Base-by-base conservation (phyloP, 2,888 invertebrate genomes). In the Dasysyrphus albostriatus region DNA sequence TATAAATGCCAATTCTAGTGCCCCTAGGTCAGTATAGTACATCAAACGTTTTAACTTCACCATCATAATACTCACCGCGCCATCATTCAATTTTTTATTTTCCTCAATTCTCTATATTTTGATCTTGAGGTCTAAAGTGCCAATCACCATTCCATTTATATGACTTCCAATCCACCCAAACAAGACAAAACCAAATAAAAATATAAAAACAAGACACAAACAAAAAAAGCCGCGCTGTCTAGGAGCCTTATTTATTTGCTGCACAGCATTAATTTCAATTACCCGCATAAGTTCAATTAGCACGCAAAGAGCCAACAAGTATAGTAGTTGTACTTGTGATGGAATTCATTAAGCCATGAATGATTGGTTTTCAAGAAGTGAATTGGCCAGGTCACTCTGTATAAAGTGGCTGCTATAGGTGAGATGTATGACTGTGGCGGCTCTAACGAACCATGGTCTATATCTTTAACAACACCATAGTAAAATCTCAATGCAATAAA, bases 261-360 rank as follows among this genome's bases (percentile, higher is more conserved):
- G 47, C 72, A 42, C 59, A 51, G 61, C 54, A 69, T 73, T 74
- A 44, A 83, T 83, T 83, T 83, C 78, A 83, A 78, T 83, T 83
- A 73, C 81, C 76, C 81, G 58, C 81, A 76, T 75, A 72, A 59
- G 75, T 58, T 70, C 84, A 85, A 85, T 85, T 85, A 85, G 84
- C 61, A 61, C 24, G 24, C 84, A 77, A 63, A 54, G 76, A 80
- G 67, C 75, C 70, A 84, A 59, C 76, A 61, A 79, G 83, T 24
- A 24, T 79, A 47, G 73, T 78, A 16, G 32, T 58, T 75, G 73
- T 78, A 16, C n/a, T 58, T 75, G 47, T 70, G 47, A 70, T 76
- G n/a, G 73, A 74, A 82, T 82, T 70, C 82, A 82, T 85, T 85
- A 63, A 29, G 49, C 77, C 77, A 61, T 76, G 85, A 81, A 81